phyloP scores from a whole-genome alignment of 2,797 vertebrate species.

The Manis javanica region DNA sequence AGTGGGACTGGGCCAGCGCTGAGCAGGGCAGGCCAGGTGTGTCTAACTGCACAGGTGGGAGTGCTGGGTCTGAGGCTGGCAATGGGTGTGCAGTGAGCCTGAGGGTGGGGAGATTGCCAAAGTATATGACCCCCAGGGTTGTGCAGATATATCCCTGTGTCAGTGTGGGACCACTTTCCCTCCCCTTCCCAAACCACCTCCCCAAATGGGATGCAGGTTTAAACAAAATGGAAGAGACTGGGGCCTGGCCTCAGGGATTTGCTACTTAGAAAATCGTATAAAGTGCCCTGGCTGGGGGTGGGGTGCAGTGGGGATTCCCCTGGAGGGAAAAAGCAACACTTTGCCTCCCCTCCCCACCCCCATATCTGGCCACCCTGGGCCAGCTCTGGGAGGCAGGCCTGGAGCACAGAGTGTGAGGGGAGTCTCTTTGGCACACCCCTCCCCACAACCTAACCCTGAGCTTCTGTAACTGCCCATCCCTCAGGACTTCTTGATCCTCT shows the following conservation, averaged over 20 bases:
- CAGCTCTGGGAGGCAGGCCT: neutral
- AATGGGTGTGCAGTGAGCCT: too few species aligned
- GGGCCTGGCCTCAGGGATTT: neutral
- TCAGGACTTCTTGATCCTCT: neutral
- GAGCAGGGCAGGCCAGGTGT: neutral
- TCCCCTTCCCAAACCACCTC: neutral
- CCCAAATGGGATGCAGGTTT: neutral
- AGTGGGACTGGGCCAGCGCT: neutral
- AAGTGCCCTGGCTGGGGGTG: neutral
- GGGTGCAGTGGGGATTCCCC: neutral
- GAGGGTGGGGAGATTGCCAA: neutral
- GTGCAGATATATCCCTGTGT: neutral
- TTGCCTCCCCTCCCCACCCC: neutral
- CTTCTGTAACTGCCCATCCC: neutral
- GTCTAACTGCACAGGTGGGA: neutral
- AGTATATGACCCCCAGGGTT: neutral
- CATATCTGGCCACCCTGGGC: too few species aligned
- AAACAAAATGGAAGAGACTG: neutral
- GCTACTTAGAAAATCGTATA: conserved; percentile 57
- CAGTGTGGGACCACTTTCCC: rapidly evolving
- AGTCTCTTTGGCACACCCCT: neutral
- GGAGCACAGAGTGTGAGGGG: neutral
- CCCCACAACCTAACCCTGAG: neutral
- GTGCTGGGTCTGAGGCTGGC: neutral
- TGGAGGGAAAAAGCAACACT: neutral